Evolutionary conservation across 2,797 vertebrate species (phyloP), one percentile per base, ranked within the genome.

Genomic region (Silurus lanzhouensis): DNA sequence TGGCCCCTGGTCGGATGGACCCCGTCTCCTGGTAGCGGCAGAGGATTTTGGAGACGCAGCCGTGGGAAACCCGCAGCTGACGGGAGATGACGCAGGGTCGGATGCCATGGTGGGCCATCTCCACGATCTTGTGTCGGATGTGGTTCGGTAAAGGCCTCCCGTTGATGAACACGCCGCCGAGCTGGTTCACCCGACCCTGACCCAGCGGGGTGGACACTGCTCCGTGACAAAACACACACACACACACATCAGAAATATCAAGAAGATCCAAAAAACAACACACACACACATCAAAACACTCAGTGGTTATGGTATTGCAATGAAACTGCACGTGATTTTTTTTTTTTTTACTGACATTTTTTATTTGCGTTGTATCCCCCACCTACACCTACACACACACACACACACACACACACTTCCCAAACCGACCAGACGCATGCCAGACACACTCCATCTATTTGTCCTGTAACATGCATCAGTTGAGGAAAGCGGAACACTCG

Each of bases 61-160:
- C 97, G 68, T 99, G 98, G 86, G 98, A 99, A 75, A 99, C 98
- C 1, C 98, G 95, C 64, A 99, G 92, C 93, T 99, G 98, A 85
- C 98, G 93, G 88, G 98, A 99, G 94, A 99, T 99, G 87, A 99
- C 98, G 81, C 98, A 99, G 91, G 98, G 98, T 86, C 98, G 93
- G 93, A 99, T 99, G 87, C 98, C 98, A 74, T 99, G 98, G 88
- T 99, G 98, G 15, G 98, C 98, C 98, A 99, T 99, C 93, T 99
- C 98, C 91, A 99, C 98, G 81, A 99, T 99, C 94, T 99, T 99
- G 92, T 99, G 98, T 63, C 98, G 96, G 93, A 99, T 99, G 90
- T 99, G 98, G 92, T 99, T 99, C 81, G 98, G 98, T 86, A 99
- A 91, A 0, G 98, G 98, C 75, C 98, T 94, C 78, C 98, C 98